Evolutionary conservation across 2,113 vertebrate species (phyloP), one percentile per base, ranked within the genome.

Genomic region (Forbesichthys papilliferus): DNA sequence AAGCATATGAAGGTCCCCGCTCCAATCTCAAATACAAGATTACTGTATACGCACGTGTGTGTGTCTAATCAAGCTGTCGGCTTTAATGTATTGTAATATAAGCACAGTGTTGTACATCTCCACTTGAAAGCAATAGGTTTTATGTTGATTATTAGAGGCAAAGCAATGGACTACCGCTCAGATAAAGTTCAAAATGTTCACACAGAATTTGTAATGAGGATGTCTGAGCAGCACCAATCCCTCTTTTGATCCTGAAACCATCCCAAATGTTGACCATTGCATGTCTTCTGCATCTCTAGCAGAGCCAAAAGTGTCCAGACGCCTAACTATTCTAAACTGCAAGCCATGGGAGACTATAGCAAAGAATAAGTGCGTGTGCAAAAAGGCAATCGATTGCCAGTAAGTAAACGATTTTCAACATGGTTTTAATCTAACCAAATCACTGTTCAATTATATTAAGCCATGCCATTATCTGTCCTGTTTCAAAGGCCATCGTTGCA

Each of bases 341-440:
- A 92, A 94, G 63, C 87, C 64, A 5, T 98, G 95, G 96, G 93
- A 99, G 88, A 96, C 89, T 55, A 53, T 83, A 0, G 80, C 93
- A 49, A 81, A 90, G 68, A 87, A 64, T 0, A 75, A 72, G 55
- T 98, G 96, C 82, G 91, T 96, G 66, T 99, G 96, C 78, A 96
- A 92, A 91, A 92, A 93, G 91, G 94, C 94, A 0, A 88, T 88
- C 48, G 93, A 98, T 53, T 98, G 97, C 88, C 80, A 80, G 97
- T 99, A 88, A 95, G 94, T 88, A 48, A 33, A 9, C 6, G 2
- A 61, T 51, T 57, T 62, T 11, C 58, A 11, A 56, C 49, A 13
- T n/a, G 14, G 18, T 61, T 60, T 54, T 4, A n/a, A n/a, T 56
- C 6, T 2, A 46, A 10, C 42, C 48, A 48, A 0, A 13, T 36